Evolutionary conservation across 1,140 invertebrate genomes (phyloP).

Genomic region (Liolophura sinensis): DNA sequence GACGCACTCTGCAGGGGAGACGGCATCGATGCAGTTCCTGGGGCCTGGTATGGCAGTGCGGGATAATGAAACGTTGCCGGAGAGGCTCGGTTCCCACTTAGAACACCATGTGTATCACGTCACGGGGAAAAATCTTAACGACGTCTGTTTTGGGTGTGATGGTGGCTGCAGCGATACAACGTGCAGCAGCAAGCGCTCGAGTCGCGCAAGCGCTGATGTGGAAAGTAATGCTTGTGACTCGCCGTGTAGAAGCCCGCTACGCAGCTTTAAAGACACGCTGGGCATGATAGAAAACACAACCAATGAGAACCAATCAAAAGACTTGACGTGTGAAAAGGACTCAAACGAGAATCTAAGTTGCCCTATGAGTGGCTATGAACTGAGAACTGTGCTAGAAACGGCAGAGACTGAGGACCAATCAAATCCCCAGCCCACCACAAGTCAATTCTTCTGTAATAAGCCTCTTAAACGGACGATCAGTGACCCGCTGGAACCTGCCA

Average conservation of each 20-base stretch:
- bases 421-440: conserved; percentile 6
- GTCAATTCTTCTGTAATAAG: conserved; percentile 4
- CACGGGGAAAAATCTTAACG: conserved; percentile 45
- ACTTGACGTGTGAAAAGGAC: conserved; percentile 39
- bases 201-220: conserved; percentile 38
- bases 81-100: conserved; percentile 6
- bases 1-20: conserved; percentile 24
- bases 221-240: conserved; percentile 43
- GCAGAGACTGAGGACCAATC: background rate
- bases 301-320: conserved; percentile 21
- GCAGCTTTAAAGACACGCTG: background rate
- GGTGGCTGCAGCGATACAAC: conserved; percentile 47
- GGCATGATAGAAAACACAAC: conserved; percentile 27
- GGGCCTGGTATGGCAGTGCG: conserved; percentile 50
- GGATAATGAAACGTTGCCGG: conserved; percentile 25
- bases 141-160: conserved; percentile 57
- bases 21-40: conserved; percentile 38
- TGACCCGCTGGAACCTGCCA: conserved; percentile 18
- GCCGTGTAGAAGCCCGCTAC: conserved; percentile 24
- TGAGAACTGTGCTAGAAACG: conserved; percentile 4
- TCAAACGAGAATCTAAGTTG: conserved; percentile 51
- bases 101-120: conserved; percentile 9
- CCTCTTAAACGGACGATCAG: conserved; percentile 40
- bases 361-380: conserved; percentile 20
- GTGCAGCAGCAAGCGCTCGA: conserved; percentile 47